Percentiles rank a stretch among this genome's conserved stretches.
These are phyloP conservation scores for Coptodon bakossiorum DNA, from an alignment of 2,113 vertebrate genomes.

Conservation along the genomic window DNA sequence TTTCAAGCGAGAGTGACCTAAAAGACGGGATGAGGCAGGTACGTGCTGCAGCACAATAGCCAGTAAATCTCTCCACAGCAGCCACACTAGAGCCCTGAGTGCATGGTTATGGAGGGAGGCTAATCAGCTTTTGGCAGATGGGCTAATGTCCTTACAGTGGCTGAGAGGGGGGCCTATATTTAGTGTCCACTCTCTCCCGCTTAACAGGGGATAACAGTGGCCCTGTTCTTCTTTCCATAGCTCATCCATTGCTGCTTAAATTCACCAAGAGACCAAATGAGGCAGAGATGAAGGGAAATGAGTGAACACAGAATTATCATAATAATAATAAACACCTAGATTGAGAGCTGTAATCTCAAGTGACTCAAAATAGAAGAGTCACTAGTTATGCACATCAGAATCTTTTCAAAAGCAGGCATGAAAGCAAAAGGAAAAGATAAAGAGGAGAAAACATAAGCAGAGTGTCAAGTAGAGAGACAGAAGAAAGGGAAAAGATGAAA, in stretches of 20 bases:
- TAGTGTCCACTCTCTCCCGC: slow-evolving; percentile 60
- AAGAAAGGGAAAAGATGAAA: neutral
- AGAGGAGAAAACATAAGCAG: neutral
- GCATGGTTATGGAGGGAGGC: slow-evolving; percentile 37
- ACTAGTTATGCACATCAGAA: neutral
- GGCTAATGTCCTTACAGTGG: slow-evolving; percentile 65
- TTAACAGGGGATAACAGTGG: slow-evolving; percentile 56
- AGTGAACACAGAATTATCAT: neutral
- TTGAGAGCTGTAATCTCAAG: neutral
- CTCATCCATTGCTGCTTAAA: slow-evolving; percentile 16
- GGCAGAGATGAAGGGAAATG: neutral
- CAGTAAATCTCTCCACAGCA: slow-evolving; percentile 39
- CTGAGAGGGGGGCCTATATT: slow-evolving; percentile 59
- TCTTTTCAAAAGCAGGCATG: neutral
- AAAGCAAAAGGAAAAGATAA: neutral
- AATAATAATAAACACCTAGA: neutral
- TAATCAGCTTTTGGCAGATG: slow-evolving; percentile 68
- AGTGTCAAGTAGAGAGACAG: neutral
- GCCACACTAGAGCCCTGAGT: slow-evolving; percentile 31
- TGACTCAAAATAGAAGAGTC: neutral
- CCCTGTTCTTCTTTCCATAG: slow-evolving; percentile 4
- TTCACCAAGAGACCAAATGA: neutral
- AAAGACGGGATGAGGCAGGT: slow-evolving; percentile 12
- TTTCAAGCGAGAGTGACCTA: slow-evolving; percentile 17
- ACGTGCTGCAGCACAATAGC: slow-evolving; percentile 50